Conservation (phyloP, 2,797 vertebrate species). For the Dendrocincla tyrannina region DNA sequence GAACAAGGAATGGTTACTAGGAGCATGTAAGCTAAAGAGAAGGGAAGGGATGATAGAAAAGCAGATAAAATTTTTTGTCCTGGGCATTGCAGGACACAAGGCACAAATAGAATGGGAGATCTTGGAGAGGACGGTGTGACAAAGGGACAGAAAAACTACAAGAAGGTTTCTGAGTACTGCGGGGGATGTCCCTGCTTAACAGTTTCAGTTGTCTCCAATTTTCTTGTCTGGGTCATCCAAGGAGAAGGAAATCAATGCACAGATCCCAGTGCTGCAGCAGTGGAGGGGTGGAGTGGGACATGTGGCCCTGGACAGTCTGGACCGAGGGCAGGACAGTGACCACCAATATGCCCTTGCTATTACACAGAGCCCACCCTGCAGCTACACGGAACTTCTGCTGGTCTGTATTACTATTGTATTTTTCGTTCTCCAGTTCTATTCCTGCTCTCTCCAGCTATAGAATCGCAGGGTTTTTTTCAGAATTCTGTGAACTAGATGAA, state of each 20-base stretch:
- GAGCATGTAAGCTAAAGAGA: neutral
- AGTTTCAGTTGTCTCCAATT: neutral
- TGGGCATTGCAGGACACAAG: neutral
- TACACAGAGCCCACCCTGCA: neutral
- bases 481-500: neutral
- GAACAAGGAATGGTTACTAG: neutral
- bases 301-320: neutral
- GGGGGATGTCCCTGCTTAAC: neutral
- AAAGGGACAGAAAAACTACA: neutral
- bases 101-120: rapidly evolving
- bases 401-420: neutral
- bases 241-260: neutral
- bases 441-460: neutral
- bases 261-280: neutral
- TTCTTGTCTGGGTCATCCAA: neutral
- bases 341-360: neutral
- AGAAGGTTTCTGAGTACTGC: neutral
- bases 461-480: neutral
- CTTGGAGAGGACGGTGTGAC: rapidly evolving
- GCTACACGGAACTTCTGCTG: neutral
- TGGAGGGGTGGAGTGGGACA: neutral
- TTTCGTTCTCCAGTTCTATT: neutral
- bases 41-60: neutral
- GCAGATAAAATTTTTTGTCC: neutral
- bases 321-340: neutral